Evolutionary conservation across 2,888 invertebrate genomes (phyloP), one percentile per base, ranked within the genome.

Genomic region (Catocala nupta): DNA sequence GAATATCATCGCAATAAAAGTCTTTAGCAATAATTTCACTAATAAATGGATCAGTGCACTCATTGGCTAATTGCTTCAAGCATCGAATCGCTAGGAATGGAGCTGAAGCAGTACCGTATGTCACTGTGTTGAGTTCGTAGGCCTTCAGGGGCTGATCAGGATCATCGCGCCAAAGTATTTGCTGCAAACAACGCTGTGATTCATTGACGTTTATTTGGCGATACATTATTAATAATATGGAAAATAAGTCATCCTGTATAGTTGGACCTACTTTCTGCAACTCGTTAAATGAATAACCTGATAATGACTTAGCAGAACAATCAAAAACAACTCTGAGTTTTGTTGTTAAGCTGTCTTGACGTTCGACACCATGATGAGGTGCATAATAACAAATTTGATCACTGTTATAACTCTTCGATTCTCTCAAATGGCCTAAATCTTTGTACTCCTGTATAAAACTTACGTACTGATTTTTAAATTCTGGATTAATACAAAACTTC

Each of bases 241-340:
- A 52, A 16, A 59, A 43, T 43, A 66, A 54, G n/a, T 44, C 45
- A 42, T 67, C 63, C 50, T 67, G 66, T 12, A 66, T 36, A 12
- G 12, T 48, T 7, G 64, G 64, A 5, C 56, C 64, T 8, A 55
- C 55, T 50, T 25, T 44, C n/a, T 55, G 51, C 10, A 59, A 34
- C 9, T 50, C 58, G 45, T 48, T 64, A 0, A 60, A 36, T n/a
- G 55, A 60, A 6, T 33, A 1, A 7, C 49, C 50, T 1, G 60
- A 49, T 9, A 50, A 11, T 3, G 60, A 42, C 34, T 25, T 13
- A 2, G 49, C 25, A 5, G 54, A 54, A 2, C 13, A 48, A n/a
- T 59, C 54, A 12, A 59, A 59, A 5, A 55, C 54, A 1, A 45
- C 36, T 1, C 53, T 36, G 12, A 49, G 13, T 34, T 54, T 54